Conservation (phyloP, 1,140 invertebrate genomes). For the Sipha flava region DNA sequence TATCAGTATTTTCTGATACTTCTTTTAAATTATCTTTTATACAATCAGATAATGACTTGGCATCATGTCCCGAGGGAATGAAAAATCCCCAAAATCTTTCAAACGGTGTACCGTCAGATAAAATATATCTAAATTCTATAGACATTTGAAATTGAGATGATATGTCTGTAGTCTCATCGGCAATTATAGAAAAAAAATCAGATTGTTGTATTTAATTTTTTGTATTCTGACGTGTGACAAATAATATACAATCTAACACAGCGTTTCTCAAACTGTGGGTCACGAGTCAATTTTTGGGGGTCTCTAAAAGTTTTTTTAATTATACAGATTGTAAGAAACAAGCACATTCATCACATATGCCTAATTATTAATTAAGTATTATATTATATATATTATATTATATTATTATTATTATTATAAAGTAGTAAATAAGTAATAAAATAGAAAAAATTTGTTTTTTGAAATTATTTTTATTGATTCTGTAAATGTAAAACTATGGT, state of each 20-base stretch:
- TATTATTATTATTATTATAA: no score
- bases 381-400: no score
- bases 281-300: no score
- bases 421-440: no score
- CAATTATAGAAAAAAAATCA: background rate
- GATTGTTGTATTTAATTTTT: background rate
- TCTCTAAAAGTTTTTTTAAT: no score
- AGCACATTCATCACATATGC: no score
- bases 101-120: background rate
- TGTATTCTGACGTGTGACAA: background rate
- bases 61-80: slow-evolving; percentile 33
- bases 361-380: no score
- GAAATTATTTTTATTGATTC: no score
- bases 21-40: slow-evolving; percentile 40
- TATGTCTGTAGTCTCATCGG: background rate
- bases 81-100: background rate
- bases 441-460: no score
- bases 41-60: slow-evolving; percentile 39
- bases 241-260: background rate
- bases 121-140: background rate
- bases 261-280: no score
- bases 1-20: slow-evolving; percentile 34
- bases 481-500: no score
- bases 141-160: background rate
- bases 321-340: no score